Conservation (phyloP, 2,888 invertebrate species). For the Antitype chi region DNA sequence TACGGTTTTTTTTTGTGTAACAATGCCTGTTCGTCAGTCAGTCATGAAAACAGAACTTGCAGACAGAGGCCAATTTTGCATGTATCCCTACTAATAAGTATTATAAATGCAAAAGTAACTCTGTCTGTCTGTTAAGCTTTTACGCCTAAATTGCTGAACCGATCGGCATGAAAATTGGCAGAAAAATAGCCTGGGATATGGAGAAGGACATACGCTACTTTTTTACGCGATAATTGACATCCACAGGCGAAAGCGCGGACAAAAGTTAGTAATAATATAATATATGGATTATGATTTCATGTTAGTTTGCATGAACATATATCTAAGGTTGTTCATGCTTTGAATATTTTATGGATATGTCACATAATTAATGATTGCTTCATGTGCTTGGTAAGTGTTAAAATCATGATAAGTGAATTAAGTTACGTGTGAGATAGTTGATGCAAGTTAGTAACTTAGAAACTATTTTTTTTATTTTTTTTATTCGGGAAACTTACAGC, state of each 20-base stretch:
- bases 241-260: too few species aligned
- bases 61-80: neutral
- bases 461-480: too few species aligned
- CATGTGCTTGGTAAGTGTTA: constrained; percentile 3
- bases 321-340: constrained; percentile 15
- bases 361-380: constrained; percentile 10
- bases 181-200: too few species aligned
- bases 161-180: too few species aligned
- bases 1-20: neutral
- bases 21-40: too few species aligned
- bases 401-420: constrained; percentile 11
- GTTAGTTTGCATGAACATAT: constrained; percentile 22
- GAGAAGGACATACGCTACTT: too few species aligned
- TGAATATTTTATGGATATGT: constrained; percentile 38
- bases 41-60: neutral
- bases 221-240: too few species aligned
- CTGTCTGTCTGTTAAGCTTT: too few species aligned
- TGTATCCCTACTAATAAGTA: neutral
- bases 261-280: neutral
- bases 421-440: constrained; percentile 10
- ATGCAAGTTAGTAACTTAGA: neutral
- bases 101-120: neutral
- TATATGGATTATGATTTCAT: constrained; percentile 21
- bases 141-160: too few species aligned
- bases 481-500: too few species aligned